A percentile compares a stretch with the other conserved stretches of the same genome.
Evolutionary conservation across 2,888 invertebrate genomes (phyloP).

Genomic region (Melolontha melolontha): DNA sequence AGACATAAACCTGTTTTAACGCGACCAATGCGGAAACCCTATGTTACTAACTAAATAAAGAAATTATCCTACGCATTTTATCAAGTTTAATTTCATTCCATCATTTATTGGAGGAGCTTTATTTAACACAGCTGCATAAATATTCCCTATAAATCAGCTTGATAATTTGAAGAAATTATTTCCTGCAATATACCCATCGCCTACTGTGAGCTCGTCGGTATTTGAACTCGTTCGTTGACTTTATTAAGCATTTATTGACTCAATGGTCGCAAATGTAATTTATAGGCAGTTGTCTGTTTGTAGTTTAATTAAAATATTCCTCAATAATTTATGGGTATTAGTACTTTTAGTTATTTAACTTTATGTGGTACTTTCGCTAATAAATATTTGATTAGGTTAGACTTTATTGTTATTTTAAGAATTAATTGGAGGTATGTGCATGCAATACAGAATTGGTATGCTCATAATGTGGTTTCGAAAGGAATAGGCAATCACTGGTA

Average conservation of each 20-base stretch:
- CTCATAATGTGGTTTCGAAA: not conserved
- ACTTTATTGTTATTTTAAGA: constrained; percentile 16
- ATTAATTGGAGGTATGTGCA: not conserved
- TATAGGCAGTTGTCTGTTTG: constrained; percentile 14
- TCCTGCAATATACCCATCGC: constrained; percentile 25
- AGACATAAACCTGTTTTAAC: not conserved
- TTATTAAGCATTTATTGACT: constrained; percentile 8
- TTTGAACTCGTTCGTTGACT: not conserved
- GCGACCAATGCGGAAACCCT: constrained; percentile 13
- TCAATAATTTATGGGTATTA: constrained; percentile 19
- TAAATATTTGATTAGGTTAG: constrained; percentile 21
- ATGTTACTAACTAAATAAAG: constrained; percentile 18
- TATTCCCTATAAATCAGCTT: constrained; percentile 31
- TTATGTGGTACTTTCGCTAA: constrained; percentile 6
- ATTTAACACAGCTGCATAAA: constrained; percentile 22
- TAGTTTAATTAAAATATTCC: constrained; percentile 31
- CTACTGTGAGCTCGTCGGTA: constrained; percentile 16
- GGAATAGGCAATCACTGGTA: too few species aligned
- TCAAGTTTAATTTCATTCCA: constrained; percentile 1
- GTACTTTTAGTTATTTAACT: constrained; percentile 7
- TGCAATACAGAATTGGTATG: not conserved
- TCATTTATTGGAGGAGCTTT: constrained; percentile 18
- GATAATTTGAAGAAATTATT: constrained; percentile 36
- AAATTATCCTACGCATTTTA: not conserved
- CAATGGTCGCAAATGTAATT: constrained; percentile 8